phyloP scores from a whole-genome alignment of 2,888 invertebrate genomes.

The Bellardia bayeri region DNA sequence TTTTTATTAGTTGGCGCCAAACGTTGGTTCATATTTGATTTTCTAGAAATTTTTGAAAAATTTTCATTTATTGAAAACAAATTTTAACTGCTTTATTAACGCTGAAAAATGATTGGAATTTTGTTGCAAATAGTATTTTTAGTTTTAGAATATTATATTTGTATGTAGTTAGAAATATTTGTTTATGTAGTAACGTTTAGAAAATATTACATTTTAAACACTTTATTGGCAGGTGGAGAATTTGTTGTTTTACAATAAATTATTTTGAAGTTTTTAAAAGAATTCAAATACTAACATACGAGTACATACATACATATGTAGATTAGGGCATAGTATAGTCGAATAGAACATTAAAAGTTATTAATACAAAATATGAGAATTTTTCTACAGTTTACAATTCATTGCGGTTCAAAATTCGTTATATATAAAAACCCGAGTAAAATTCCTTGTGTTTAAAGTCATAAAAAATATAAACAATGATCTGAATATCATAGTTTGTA shows the following conservation, averaged over 20 bases:
- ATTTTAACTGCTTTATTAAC: slow-evolving; percentile 44
- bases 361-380: too few relatives aligned
- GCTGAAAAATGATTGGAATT: slow-evolving; percentile 39
- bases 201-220: background rate
- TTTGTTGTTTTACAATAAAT: background rate
- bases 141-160: background rate
- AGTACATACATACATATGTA: too few relatives aligned
- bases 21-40: slow-evolving; percentile 23
- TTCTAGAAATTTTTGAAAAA: slow-evolving; percentile 22
- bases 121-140: slow-evolving; percentile 6
- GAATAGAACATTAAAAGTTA: too few relatives aligned
- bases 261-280: background rate
- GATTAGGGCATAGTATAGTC: too few relatives aligned
- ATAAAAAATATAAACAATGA: too few relatives aligned
- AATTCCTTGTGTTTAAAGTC: too few relatives aligned
- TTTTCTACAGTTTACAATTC: too few relatives aligned
- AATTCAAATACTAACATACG: too few relatives aligned
- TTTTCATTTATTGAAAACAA: slow-evolving; percentile 28
- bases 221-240: slow-evolving; percentile 10
- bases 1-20: slow-evolving; percentile 62
- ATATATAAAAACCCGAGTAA: too few relatives aligned
- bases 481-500: too few relatives aligned
- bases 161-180: slow-evolving; percentile 2
- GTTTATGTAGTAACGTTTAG: background rate
- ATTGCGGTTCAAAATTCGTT: too few relatives aligned